Conservation (phyloP, 2,113 vertebrate species). For the Cnemophilus loriae region DNA sequence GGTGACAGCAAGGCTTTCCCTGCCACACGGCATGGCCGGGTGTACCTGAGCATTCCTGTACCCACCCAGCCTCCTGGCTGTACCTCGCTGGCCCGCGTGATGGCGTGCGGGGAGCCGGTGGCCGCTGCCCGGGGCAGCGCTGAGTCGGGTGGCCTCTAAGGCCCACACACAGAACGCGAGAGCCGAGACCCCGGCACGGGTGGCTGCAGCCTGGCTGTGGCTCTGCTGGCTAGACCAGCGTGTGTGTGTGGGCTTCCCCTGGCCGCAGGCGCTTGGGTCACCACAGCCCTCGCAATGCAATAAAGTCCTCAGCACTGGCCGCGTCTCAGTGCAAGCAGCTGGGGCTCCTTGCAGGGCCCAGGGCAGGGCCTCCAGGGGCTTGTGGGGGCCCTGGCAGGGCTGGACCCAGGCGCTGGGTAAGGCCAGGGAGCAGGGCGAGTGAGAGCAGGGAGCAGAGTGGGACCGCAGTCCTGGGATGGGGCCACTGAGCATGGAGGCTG, state of each 20-base stretch:
- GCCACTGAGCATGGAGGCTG: fast-evolving
- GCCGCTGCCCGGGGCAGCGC: background rate
- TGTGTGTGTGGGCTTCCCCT: background rate
- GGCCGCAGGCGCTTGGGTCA: background rate
- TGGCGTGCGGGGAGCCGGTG: background rate
- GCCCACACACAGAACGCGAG: background rate
- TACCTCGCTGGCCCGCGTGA: background rate
- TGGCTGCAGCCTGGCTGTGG: background rate
- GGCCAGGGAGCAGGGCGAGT: background rate
- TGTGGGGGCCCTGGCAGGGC: background rate
- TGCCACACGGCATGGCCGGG: background rate
- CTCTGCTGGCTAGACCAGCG: background rate
- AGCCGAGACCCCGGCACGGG: background rate
- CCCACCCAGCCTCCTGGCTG: background rate
- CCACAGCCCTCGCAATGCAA: conserved; percentile 13
- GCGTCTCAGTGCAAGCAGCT: background rate
- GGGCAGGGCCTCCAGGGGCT: background rate
- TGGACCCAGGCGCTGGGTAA: background rate
- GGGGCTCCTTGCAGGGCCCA: background rate
- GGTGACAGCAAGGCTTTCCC: conserved; percentile 21
- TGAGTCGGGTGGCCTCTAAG: background rate
- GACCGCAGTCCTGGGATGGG: background rate
- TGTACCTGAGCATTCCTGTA: background rate
- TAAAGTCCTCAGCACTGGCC: conserved; percentile 39
- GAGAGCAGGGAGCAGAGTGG: background rate